A percentile compares a stretch with the other conserved stretches of the same genome.
These are phyloP conservation scores for Alectoris magna DNA, from an alignment of 2,797 vertebrate genomes.

Conservation along the genomic window DNA sequence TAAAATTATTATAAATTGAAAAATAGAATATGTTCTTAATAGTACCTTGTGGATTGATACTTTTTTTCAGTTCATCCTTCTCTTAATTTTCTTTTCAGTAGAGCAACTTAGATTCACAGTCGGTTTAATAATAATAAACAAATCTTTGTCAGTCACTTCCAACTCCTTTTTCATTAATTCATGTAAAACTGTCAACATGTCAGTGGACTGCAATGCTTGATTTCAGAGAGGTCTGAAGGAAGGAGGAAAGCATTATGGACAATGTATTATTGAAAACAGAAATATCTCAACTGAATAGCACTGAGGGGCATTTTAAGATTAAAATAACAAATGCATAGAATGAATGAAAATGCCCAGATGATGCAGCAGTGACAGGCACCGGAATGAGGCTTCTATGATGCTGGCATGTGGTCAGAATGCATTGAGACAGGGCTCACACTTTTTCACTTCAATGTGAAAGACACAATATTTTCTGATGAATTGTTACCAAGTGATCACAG, in stretches of 20 bases:
- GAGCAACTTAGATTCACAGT: neutral
- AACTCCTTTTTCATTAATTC: constrained; percentile 9
- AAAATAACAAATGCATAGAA: neutral
- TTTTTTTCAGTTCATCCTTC: neutral
- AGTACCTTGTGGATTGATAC: neutral
- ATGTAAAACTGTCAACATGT: neutral
- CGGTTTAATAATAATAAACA: neutral
- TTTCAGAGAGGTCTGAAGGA: constrained; percentile 8
- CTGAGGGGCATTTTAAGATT: neutral
- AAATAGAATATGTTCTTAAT: neutral
- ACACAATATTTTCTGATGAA: neutral
- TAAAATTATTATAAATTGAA: neutral
- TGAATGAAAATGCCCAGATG: neutral
- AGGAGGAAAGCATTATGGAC: neutral
- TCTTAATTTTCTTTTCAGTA: neutral
- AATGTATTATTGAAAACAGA: neutral
- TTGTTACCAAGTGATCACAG: neutral
- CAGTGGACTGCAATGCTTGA: neutral
- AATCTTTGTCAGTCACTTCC: neutral
- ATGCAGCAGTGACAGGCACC: neutral
- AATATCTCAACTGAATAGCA: neutral
- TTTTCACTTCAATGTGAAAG: neutral
- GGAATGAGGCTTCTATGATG: neutral
- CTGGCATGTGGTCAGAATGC: neutral
- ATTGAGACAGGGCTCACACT: neutral